Conservation (phyloP, 2,888 invertebrate genomes). For the Suillia variegata region DNA sequence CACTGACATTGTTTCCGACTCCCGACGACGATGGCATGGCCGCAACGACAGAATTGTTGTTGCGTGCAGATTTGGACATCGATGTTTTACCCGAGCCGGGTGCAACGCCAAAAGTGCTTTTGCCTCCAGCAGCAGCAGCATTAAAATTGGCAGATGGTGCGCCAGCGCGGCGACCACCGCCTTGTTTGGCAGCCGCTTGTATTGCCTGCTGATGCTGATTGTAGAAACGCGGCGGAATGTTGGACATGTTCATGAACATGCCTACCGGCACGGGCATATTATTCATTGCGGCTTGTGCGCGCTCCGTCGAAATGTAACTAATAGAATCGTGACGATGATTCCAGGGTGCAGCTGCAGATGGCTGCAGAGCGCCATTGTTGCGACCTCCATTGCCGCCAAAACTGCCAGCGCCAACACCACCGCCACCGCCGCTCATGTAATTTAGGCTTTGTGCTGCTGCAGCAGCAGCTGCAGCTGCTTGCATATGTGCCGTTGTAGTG, state of each 20-base stretch:
- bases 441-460: neutral
- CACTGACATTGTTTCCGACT: neutral
- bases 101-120: constrained; percentile 40
- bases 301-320: constrained; percentile 88
- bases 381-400: constrained; percentile 24
- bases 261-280: constrained; percentile 91
- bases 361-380: constrained; percentile 19
- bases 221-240: constrained; percentile 76
- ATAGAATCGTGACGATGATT: constrained; percentile 81
- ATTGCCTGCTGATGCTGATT: constrained; percentile 76
- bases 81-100: constrained; percentile 12
- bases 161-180: constrained; percentile 53
- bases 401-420: too few species aligned
- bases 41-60: constrained; percentile 39
- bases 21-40: neutral
- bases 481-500: neutral
- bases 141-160: too few species aligned
- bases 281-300: constrained; percentile 74
- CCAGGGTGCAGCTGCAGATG: constrained; percentile 22
- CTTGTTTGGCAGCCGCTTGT: constrained; percentile 59
- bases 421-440: constrained; percentile 6
- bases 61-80: neutral
- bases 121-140: constrained; percentile 31
- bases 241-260: constrained; percentile 91
- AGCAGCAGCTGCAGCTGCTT: neutral